Percentiles rank a stretch among this genome's conserved stretches.
phyloP scores from a whole-genome alignment of 1,140 invertebrate species.

The Lepidurus couesii region DNA sequence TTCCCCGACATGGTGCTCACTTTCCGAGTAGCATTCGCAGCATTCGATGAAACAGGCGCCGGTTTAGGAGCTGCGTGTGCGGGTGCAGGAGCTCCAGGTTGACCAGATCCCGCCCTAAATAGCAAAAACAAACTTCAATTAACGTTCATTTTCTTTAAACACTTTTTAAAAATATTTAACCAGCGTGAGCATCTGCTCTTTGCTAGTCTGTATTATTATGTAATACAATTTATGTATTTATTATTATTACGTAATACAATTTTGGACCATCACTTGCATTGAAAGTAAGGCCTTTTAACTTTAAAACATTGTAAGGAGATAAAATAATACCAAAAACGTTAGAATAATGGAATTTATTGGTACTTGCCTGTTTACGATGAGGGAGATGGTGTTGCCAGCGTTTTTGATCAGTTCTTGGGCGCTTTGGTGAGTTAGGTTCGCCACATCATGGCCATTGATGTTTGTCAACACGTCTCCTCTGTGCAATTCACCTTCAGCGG shows the following conservation, averaged over 20 bases:
- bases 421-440: constrained; percentile 79
- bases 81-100: constrained; percentile 17
- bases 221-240: too few species aligned
- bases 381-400: constrained; percentile 55
- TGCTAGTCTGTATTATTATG: too few species aligned
- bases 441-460: constrained; percentile 78
- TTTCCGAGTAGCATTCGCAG: background rate
- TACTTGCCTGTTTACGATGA: constrained; percentile 54
- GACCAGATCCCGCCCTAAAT: constrained; percentile 24
- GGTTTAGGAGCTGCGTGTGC: constrained; percentile 9
- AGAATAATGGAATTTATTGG: background rate
- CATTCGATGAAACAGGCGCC: background rate
- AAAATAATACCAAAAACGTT: background rate
- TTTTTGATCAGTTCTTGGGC: constrained; percentile 82
- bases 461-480: constrained; percentile 83
- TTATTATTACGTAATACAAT: too few species aligned
- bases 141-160: too few species aligned
- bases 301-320: background rate
- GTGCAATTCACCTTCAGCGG: constrained; percentile 72
- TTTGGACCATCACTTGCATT: too few species aligned
- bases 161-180: too few species aligned
- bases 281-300: background rate
- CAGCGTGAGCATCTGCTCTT: too few species aligned
- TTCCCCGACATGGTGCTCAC: constrained; percentile 25
- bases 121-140: background rate